Evolutionary conservation across 2,113 vertebrate genomes (phyloP).

Genomic region (Urocynchramus pylzowi): DNA sequence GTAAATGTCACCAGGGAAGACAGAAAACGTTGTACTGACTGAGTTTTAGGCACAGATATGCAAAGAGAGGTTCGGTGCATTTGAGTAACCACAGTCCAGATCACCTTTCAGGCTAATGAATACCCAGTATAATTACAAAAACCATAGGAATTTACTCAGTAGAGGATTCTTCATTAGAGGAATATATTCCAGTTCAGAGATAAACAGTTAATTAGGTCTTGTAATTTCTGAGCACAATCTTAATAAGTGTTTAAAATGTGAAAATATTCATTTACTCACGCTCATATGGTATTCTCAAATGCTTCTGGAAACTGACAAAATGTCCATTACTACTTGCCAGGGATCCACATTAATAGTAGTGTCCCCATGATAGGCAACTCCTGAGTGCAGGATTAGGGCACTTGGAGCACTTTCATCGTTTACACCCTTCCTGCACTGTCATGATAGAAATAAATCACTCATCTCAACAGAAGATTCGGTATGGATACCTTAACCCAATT

Average conservation of each 20-base stretch:
- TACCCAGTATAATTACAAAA: not conserved
- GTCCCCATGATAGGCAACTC: not conserved
- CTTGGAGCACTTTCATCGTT: not conserved
- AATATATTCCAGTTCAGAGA: not conserved
- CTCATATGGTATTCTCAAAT: not conserved
- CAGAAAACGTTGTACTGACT: not conserved
- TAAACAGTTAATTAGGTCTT: not conserved
- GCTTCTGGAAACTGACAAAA: not conserved
- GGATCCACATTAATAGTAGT: not conserved
- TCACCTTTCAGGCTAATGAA: not conserved
- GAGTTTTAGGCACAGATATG: rapidly evolving
- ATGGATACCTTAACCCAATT: not conserved
- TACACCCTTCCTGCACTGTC: not conserved
- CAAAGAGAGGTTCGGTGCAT: not conserved
- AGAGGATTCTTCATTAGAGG: not conserved
- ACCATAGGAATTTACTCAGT: not conserved
- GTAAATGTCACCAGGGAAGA: not conserved
- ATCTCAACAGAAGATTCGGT: not conserved
- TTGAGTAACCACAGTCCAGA: not conserved
- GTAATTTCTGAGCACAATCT: not conserved
- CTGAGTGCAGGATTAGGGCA: not conserved
- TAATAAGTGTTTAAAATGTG: not conserved
- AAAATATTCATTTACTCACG: not conserved
- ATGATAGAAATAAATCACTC: not conserved
- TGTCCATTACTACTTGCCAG: not conserved